Evolutionary conservation across 37 sponge, comb jelly and placozoan genomes (phyloP), one percentile per base, ranked within the genome.

Genomic region (Diacarnus erythraeanus): DNA sequence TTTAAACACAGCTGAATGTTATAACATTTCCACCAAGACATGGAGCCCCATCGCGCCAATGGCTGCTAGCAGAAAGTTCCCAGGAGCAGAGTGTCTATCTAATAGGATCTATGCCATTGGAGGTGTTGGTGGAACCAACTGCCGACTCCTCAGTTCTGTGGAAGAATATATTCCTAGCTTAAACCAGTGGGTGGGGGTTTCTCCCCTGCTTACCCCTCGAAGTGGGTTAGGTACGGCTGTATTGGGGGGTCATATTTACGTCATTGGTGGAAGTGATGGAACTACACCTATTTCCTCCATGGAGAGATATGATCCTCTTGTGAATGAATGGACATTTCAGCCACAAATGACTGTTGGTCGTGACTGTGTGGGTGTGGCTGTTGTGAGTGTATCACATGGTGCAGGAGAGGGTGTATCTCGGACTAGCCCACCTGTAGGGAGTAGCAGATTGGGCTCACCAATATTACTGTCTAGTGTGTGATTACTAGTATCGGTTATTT

Each of bases 221-320:
- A 83, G 85, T 73, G 85, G 91, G 0, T 60, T 89, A 56, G 91
- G 91, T 6, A 71, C 72, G 12, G 87, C 80, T 0, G 75, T 59
- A 8, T 37, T 90, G 22, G 63, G 73, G 9, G 83, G 91, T 21
- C 63, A 44, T 59, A 67, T 92, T 18, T 92, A 81, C 51, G 79
- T 65, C 2, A 69, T 88, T 1, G 92, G 93, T 2, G 93, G 93
- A n/a, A 79, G 80, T 37, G 74, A 86, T 66, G 87, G 83, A n/a
- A 83, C 60, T 12, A 39, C 36, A 3, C 69, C 68, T 38, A 44
- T 79, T 23, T 40, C 64, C 5, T 75, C 80, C 22, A 75, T 84
- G 75, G 89, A 89, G 64, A 60, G 71, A 20, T 89, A 89, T 40
- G 89, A 89, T 64, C 85, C 88, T 22, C 83, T 87, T 60, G 38